phyloP scores from a whole-genome alignment of 2,113 vertebrate species.

The Ivindomyrus marchei region DNA sequence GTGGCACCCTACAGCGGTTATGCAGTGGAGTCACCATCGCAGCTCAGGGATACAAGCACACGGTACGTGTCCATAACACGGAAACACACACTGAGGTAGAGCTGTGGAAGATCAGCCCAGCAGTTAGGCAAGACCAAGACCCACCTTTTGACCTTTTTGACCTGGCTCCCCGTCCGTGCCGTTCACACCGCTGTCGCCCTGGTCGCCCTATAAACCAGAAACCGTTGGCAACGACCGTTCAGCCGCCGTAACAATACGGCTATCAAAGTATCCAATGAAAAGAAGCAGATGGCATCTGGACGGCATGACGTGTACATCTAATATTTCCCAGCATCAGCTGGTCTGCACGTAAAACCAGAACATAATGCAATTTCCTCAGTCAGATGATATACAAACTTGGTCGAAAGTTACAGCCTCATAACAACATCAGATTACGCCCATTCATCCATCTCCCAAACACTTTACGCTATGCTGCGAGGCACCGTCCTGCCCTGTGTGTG shows the following conservation, averaged over 20 bases:
- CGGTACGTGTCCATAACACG: neutral
- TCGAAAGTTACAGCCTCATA: conserved; percentile 11
- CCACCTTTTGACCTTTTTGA: conserved; percentile 74
- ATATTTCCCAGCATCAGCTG: conserved; percentile 18
- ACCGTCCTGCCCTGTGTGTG: neutral
- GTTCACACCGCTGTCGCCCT: conserved; percentile 57
- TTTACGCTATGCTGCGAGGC: neutral
- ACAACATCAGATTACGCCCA: neutral
- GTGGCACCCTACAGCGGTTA: conserved; percentile 54
- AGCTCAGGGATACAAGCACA: neutral
- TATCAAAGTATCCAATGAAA: conserved; percentile 1
- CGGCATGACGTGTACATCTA: neutral
- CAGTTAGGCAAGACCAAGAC: conserved; percentile 23
- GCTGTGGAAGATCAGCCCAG: neutral
- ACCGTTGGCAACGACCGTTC: neutral
- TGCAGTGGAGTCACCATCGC: neutral
- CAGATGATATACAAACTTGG: conserved; percentile 10
- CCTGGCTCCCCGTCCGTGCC: conserved; percentile 61
- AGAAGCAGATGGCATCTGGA: conserved; percentile 1
- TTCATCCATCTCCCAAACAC: neutral
- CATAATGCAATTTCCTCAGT: conserved; percentile 18
- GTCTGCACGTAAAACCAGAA: neutral
- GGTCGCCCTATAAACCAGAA: conserved; percentile 58
- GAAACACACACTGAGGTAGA: neutral
- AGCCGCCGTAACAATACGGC: neutral